Base-by-base conservation (phyloP, 2,113 vertebrate genomes). In the Pelecanus crispus region DNA sequence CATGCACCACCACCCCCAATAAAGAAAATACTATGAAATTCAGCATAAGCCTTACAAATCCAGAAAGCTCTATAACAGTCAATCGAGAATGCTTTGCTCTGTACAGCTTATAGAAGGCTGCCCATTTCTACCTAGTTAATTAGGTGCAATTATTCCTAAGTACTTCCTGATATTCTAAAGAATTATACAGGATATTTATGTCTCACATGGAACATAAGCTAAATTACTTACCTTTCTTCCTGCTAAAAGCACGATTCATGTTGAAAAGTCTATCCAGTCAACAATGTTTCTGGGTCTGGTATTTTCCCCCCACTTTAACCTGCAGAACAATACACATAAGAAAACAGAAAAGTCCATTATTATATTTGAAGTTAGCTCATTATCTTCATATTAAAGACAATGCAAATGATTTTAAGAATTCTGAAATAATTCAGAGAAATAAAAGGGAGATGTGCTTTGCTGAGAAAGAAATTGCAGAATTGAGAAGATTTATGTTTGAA, bases 231-330 rank as follows among this genome's bases (percentile, higher is more conserved):
- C 96, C 96, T 91, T 97, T 97, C 77, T 97, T 97, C 40, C 96
- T 96, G 87, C 95, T 97, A 56, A 97, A 97, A 87, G 96, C 95
- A 72, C 96, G 96, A 75, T 97, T 97, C 96, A 97, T 97, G 78
- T 79, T 97, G 94, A 61, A 85, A 86, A 87, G 36, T 75, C 17
- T 87, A 40, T 62, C 56, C 49, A 44, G 53, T 44, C 91, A 88
- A 32, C 2, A 8, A 44, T 10, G 28, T 13, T 80, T 68, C 53
- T 20, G 31, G 21, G 17, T 74, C 52, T 65, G 0, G 3, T 4
- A 14, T 61, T 90, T 80, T 15, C 9, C 2, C 31, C 26, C 17
- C 44, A 49, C 66, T 87, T 92, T 5, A 85, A 87, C 70, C 96
- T 97, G 90, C 26, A 91, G 40, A 89, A 81, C 1, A 81, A 83